phyloP scores from a whole-genome alignment of 2,888 invertebrate genomes.

The Campoplex capitator region DNA sequence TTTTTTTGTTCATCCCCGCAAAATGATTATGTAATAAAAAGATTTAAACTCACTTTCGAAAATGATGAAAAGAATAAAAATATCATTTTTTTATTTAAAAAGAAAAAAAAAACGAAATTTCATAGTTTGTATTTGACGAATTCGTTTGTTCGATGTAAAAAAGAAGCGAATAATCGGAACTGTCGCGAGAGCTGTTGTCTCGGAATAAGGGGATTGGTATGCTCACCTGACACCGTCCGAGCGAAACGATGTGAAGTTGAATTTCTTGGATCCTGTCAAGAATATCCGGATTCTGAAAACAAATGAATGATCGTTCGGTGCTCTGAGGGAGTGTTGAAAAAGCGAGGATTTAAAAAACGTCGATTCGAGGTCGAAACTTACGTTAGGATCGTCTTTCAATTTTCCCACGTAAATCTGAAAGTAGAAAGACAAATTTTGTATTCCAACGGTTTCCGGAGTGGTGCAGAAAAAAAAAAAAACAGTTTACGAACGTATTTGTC shows the following conservation, averaged over 20 bases:
- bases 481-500: neutral
- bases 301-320: slow-evolving; percentile 1
- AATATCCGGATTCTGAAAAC: slow-evolving; percentile 85
- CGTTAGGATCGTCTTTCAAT: slow-evolving; percentile 86
- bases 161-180: neutral
- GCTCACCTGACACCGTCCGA: slow-evolving; percentile 88
- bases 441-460: neutral
- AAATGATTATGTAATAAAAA: neutral
- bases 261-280: slow-evolving; percentile 87
- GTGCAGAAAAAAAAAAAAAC: neutral
- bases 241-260: slow-evolving; percentile 87
- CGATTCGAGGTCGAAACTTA: slow-evolving; percentile 80
- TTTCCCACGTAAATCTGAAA: slow-evolving; percentile 86
- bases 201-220: neutral
- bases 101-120: neutral
- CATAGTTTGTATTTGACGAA: neutral
- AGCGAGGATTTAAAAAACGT: neutral
- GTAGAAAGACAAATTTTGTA: neutral
- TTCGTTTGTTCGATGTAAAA: neutral
- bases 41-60: neutral
- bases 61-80: neutral
- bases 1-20: too few species aligned
- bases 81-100: neutral
- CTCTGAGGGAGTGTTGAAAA: neutral
- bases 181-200: neutral